phyloP scores from a whole-genome alignment of 2,797 vertebrate genomes.

The Lophius americanus region DNA sequence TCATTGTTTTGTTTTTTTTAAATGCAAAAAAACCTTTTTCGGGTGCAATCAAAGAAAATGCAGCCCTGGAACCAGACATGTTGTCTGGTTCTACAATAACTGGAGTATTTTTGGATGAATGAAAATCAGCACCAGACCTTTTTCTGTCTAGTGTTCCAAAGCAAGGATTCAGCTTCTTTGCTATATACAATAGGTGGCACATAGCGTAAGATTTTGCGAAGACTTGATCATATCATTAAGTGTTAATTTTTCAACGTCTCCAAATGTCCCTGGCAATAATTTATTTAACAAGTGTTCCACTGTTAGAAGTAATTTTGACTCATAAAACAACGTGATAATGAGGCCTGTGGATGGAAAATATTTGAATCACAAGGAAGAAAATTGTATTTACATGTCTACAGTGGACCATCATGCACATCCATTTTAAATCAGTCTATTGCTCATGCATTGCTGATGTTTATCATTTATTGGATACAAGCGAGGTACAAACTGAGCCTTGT shows the following conservation, averaged over 20 bases:
- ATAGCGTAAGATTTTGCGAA: background rate
- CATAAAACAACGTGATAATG: slow-evolving; percentile 3
- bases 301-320: too few relatives aligned
- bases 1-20: background rate
- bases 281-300: too few relatives aligned
- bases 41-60: slow-evolving; percentile 44
- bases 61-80: slow-evolving; percentile 32
- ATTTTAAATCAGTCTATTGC: background rate
- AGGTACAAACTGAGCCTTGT: background rate
- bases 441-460: background rate
- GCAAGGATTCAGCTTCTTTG: slow-evolving; percentile 17
- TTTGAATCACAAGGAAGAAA: background rate
- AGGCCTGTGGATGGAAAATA: background rate
- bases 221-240: background rate
- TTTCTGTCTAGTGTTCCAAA: slow-evolving; percentile 5
- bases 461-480: background rate
- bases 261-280: background rate
- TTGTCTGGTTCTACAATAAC: slow-evolving; percentile 32
- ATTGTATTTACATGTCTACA: background rate
- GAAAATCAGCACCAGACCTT: slow-evolving; percentile 17
- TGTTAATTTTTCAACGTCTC: slow-evolving; percentile 5
- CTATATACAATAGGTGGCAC: slow-evolving; percentile 13
- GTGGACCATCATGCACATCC: background rate
- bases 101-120: slow-evolving; percentile 41
- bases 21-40: slow-evolving; percentile 39